Conservation (phyloP, 2,113 vertebrate species). For the Sterrhoptilus dennistouni region DNA sequence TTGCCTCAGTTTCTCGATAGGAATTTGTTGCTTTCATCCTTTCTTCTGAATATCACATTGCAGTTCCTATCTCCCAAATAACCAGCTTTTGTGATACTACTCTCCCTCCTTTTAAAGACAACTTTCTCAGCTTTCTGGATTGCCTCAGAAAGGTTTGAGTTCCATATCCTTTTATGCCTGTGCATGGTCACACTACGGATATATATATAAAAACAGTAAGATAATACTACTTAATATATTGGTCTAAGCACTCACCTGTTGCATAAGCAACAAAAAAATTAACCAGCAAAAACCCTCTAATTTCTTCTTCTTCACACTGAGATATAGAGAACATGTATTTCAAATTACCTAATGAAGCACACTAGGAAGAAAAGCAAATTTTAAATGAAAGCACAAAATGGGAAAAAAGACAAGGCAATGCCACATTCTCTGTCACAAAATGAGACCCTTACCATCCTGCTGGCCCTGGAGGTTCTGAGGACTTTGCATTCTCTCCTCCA, state of each 20-base stretch:
- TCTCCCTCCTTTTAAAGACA: background rate
- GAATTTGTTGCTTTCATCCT: background rate
- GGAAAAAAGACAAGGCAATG: background rate
- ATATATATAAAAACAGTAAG: background rate
- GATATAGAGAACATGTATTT: background rate
- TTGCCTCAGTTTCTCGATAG: background rate
- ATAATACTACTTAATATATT: background rate
- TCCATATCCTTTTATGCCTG: background rate
- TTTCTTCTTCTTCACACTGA: background rate
- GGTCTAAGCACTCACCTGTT: background rate
- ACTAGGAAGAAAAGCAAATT: conserved; percentile 3
- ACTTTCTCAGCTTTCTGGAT: background rate
- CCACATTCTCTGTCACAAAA: background rate
- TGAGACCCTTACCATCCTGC: conserved; percentile 79
- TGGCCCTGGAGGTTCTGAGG: conserved; percentile 82
- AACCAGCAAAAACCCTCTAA: background rate
- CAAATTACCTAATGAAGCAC: background rate
- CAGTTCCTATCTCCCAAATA: background rate
- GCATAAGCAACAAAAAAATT: conserved; percentile 41
- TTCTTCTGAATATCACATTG: background rate
- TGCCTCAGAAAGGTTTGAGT: background rate
- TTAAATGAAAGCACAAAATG: background rate
- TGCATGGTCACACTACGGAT: background rate
- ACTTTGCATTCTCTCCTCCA: conserved; percentile 86
- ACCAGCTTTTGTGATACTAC: background rate